These are phyloP conservation scores for Coptodon bakossiorum DNA, from an alignment of 2,113 vertebrate genomes.

Conservation along the genomic window DNA sequence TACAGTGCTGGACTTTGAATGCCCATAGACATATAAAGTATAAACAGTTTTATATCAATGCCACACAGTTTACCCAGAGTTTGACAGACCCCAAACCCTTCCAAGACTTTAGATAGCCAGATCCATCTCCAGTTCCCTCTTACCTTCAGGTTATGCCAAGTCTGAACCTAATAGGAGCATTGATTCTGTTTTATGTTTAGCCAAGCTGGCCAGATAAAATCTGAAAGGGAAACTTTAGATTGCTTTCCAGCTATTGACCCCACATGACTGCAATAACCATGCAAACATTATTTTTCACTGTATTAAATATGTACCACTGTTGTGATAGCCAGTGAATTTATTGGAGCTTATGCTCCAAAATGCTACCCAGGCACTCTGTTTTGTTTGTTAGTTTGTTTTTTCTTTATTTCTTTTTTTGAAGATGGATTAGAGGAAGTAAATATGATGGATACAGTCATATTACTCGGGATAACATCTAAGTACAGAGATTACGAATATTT, in stretches of 20 bases:
- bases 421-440: background rate
- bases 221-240: conserved; percentile 19
- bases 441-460: background rate
- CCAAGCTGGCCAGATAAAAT: conserved; percentile 19
- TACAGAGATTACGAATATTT: background rate
- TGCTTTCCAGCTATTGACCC: background rate
- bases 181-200: conserved; percentile 41
- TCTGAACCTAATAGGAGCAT: background rate
- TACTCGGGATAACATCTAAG: background rate
- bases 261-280: background rate
- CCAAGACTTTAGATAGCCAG: background rate
- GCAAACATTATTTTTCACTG: background rate
- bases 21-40: background rate
- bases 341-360: background rate
- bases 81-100: background rate
- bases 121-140: conserved; percentile 1
- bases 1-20: background rate
- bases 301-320: background rate
- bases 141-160: conserved; percentile 10
- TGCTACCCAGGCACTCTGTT: too few relatives aligned
- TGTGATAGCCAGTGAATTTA: background rate
- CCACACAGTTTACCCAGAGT: background rate
- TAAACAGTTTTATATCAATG: background rate
- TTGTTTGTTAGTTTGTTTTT: background rate
- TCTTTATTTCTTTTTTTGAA: background rate